Evolutionary conservation across 2,888 invertebrate species (phyloP).

Genomic region (Dyspetes luteomarginatus): DNA sequence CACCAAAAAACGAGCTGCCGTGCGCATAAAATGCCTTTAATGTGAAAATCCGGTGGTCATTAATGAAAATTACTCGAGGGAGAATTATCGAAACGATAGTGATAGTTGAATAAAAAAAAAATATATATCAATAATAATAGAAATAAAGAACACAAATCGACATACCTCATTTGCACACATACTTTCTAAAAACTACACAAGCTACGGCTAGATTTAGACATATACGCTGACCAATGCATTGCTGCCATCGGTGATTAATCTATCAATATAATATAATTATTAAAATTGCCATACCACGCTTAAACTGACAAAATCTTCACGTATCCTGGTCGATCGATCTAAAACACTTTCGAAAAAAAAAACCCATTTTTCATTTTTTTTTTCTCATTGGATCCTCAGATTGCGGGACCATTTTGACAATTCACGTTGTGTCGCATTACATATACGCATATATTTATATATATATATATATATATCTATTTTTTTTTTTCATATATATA

Average conservation of each 20-base stretch:
- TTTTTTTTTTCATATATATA: constrained; percentile 71
- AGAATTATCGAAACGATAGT: constrained; percentile 17
- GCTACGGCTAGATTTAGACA: constrained; percentile 82
- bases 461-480: constrained; percentile 72
- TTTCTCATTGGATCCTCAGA: background rate
- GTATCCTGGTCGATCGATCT: constrained; percentile 59
- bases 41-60: background rate
- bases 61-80: background rate
- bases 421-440: constrained; percentile 56
- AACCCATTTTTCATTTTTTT: background rate
- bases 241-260: constrained; percentile 78
- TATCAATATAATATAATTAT: constrained; percentile 73
- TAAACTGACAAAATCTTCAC: constrained; percentile 73
- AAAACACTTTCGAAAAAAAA: background rate
- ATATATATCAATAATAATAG: constrained; percentile 56
- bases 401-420: constrained; percentile 55
- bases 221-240: constrained; percentile 82
- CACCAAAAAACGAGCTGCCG: constrained; percentile 26
- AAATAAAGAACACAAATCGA: constrained; percentile 54
- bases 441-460: constrained; percentile 67
- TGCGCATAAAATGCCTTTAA: constrained; percentile 10
- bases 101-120: constrained; percentile 48
- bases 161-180: constrained; percentile 63
- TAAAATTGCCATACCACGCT: constrained; percentile 74
- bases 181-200: constrained; percentile 77